These are phyloP conservation scores for Caenorhabditis imperialis DNA, from an alignment of 2,888 invertebrate genomes.

Conservation along the genomic window DNA sequence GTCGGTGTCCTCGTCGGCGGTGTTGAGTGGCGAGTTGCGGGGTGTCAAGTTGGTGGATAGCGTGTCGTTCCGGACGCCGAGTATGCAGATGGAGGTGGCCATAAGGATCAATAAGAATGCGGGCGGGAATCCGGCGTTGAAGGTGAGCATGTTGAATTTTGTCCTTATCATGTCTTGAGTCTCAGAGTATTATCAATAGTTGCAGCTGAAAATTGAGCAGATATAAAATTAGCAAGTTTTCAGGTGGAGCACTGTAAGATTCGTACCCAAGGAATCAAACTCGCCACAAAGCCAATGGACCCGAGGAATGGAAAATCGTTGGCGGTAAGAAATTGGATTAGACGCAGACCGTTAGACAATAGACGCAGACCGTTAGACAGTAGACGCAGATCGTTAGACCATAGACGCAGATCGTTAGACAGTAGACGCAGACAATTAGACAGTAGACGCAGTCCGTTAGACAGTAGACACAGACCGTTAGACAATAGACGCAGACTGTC, in stretches of 20 bases:
- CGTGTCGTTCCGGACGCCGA: constrained; percentile 34
- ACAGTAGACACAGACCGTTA: too few species aligned
- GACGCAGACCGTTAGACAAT: too few species aligned
- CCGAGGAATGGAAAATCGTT: constrained; percentile 45
- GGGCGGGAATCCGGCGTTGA: constrained; percentile 59
- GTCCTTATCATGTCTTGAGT: too few species aligned
- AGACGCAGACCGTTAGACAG: too few species aligned
- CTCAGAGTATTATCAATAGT: too few species aligned
- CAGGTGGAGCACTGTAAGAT: constrained; percentile 51
- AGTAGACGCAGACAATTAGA: too few species aligned
- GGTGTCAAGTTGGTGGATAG: constrained; percentile 23
- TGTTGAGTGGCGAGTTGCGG: constrained; percentile 34
- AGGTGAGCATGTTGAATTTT: constrained; percentile 25
- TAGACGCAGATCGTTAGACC: too few species aligned
- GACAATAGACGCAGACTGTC: too few species aligned
- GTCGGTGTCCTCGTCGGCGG: constrained; percentile 40
- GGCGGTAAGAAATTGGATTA: constrained; percentile 29
- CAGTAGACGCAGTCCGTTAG: too few species aligned
- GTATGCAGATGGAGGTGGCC: constrained; percentile 24
- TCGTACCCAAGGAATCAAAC: constrained; percentile 36
- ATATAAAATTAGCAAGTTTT: too few species aligned
- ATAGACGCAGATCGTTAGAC: not conserved
- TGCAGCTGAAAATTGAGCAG: too few species aligned
- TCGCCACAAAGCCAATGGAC: constrained; percentile 51
- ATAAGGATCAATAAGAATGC: constrained; percentile 48